These are phyloP conservation scores for Alviniconcha strummeri DNA, from an alignment of 2,888 invertebrate genomes.

Conservation along the genomic window DNA sequence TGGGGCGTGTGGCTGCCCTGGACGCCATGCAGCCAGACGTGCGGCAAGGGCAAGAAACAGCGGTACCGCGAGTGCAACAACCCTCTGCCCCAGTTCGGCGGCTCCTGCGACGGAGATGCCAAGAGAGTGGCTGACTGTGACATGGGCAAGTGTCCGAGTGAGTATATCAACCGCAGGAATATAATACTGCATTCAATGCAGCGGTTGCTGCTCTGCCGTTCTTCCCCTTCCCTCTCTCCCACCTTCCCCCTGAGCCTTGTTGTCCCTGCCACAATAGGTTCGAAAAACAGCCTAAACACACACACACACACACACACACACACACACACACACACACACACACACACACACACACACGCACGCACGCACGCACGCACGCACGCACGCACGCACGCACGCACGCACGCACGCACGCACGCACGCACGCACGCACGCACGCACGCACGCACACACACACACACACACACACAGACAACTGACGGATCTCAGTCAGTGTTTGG, in stretches of 20 bases:
- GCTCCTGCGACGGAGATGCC: conserved; percentile 71
- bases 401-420: no score
- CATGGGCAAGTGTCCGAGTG: conserved; percentile 72
- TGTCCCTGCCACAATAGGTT: neutral
- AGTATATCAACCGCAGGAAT: neutral
- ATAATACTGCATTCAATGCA: neutral
- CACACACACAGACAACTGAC: no score
- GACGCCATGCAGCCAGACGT: conserved; percentile 42
- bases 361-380: neutral
- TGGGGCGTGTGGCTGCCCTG: conserved; percentile 45
- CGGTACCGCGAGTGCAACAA: conserved; percentile 38
- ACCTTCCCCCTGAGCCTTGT: no score
- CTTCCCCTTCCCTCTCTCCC: no score
- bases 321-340: no score
- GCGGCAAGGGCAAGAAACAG: conserved; percentile 37
- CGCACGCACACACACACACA: no score
- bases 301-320: neutral
- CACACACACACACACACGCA: neutral
- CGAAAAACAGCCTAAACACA: neutral
- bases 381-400: no score
- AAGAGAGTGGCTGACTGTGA: conserved; percentile 73
- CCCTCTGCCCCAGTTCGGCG: conserved; percentile 41
- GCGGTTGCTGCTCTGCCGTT: neutral
- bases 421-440: no score
- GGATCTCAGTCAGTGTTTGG: no score